phyloP scores from a whole-genome alignment of 1,140 invertebrate genomes.

The Akabosia matsudoensis region DNA sequence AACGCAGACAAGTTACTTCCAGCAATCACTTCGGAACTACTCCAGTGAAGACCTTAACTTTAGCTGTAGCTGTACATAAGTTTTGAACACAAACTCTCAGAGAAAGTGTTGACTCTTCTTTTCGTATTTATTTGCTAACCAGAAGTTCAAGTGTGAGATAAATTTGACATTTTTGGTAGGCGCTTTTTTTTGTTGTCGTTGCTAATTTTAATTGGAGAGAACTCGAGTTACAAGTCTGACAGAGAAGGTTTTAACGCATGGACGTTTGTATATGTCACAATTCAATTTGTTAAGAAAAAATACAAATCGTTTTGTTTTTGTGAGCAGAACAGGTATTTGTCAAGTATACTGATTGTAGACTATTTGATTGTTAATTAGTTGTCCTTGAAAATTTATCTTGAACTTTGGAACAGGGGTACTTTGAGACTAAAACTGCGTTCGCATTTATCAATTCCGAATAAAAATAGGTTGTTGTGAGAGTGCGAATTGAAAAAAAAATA shows the following conservation, averaged over 20 bases:
- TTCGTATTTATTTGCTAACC: background rate
- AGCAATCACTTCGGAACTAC: background rate
- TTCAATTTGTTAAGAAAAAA: background rate
- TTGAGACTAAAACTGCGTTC: too few relatives aligned
- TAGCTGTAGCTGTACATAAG: slow-evolving; percentile 8
- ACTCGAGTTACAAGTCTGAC: background rate
- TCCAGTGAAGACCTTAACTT: slow-evolving; percentile 13
- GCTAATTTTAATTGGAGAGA: background rate
- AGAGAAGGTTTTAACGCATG: background rate
- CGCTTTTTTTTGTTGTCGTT: background rate
- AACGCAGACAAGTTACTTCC: slow-evolving; percentile 12
- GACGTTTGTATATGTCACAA: background rate
- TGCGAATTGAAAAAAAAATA: too few relatives aligned
- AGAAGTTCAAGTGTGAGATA: background rate
- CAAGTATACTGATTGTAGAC: too few relatives aligned
- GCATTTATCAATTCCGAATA: too few relatives aligned
- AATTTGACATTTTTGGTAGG: too few relatives aligned
- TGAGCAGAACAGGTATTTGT: background rate
- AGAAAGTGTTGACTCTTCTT: background rate
- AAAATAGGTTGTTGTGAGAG: too few relatives aligned
- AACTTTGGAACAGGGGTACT: too few relatives aligned
- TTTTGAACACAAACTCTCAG: background rate
- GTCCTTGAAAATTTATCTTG: too few relatives aligned
- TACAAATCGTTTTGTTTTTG: background rate
- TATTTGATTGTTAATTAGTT: too few relatives aligned